A percentile compares a stretch with the other conserved stretches of the same genome.
phyloP scores from a whole-genome alignment of 92 coral and sea anemone species.

The Paragorgia papillata region DNA sequence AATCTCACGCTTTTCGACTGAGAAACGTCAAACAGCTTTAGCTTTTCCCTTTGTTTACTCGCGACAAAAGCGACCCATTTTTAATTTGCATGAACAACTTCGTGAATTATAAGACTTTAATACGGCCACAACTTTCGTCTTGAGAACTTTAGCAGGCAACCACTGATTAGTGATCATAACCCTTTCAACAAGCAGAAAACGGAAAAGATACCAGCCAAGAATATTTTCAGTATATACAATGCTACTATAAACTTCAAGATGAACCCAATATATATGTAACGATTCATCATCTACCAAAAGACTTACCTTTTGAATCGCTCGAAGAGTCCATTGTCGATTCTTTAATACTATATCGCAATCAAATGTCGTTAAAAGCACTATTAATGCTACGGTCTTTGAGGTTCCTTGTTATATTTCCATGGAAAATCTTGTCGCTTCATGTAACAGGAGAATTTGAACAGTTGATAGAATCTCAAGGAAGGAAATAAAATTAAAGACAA shows the following conservation, averaged over 20 bases:
- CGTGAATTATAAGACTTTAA: background rate
- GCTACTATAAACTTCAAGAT: background rate
- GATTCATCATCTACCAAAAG: background rate
- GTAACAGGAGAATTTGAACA: background rate
- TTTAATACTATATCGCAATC: background rate
- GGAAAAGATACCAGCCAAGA: background rate
- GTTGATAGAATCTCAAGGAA: background rate
- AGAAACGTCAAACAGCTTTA: background rate
- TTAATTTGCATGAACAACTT: background rate
- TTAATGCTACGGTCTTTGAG: background rate
- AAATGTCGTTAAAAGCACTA: background rate
- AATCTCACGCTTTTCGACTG: background rate
- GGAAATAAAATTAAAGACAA: background rate
- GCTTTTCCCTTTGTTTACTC: background rate
- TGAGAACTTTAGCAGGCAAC: background rate
- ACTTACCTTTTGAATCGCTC: background rate
- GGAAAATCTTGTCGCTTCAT: background rate
- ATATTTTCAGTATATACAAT: background rate
- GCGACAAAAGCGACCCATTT: background rate
- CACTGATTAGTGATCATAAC: background rate
- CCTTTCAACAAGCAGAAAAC: background rate
- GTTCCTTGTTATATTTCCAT: background rate
- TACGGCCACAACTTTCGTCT: background rate
- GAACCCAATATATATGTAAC: background rate
- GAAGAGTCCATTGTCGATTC: slow-evolving; percentile 9